Percentiles rank a stretch among this genome's conserved stretches.
Evolutionary conservation across 2,113 vertebrate genomes (phyloP).

Genomic region (Lates calcarifer): DNA sequence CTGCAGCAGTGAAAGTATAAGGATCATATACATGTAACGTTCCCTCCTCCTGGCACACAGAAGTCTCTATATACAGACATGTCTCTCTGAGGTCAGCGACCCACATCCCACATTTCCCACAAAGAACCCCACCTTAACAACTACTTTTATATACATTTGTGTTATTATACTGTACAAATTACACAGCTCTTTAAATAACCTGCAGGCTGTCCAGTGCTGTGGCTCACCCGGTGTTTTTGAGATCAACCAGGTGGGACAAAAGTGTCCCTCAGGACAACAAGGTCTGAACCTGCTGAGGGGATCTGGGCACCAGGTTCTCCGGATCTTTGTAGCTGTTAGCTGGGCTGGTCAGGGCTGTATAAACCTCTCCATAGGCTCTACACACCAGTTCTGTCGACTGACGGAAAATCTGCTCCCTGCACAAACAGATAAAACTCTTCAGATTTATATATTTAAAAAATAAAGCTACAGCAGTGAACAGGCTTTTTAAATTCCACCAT

Average conservation of each 20-base stretch:
- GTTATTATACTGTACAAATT: constrained; percentile 55
- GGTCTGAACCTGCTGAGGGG: constrained; percentile 93
- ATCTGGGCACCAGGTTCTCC: constrained; percentile 90
- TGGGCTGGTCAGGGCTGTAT: constrained; percentile 90
- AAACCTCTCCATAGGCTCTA: constrained; percentile 92
- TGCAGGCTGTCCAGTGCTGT: not conserved
- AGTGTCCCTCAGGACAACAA: constrained; percentile 88
- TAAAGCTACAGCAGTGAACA: not conserved
- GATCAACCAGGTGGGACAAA: not conserved
- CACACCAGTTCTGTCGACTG: constrained; percentile 95
- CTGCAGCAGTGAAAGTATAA: constrained; percentile 27
- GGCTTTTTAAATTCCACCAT: not conserved
- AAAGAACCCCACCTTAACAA: constrained; percentile 45
- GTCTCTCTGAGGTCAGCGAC: constrained; percentile 44
- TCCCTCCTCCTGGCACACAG: constrained; percentile 44
- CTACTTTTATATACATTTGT: constrained; percentile 47
- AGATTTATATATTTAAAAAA: constrained; percentile 6
- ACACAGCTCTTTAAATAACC: constrained; percentile 56
- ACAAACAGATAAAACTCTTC: constrained; percentile 43
- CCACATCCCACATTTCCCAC: constrained; percentile 48
- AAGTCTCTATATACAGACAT: constrained; percentile 40
- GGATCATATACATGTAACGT: constrained; percentile 34
- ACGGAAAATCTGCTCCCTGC: constrained; percentile 94
- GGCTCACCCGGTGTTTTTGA: not conserved
- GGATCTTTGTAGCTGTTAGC: constrained; percentile 90